Evolutionary conservation across 2,113 vertebrate genomes (phyloP), one percentile per base, ranked within the genome.

Genomic region (Helogale parvula): DNA sequence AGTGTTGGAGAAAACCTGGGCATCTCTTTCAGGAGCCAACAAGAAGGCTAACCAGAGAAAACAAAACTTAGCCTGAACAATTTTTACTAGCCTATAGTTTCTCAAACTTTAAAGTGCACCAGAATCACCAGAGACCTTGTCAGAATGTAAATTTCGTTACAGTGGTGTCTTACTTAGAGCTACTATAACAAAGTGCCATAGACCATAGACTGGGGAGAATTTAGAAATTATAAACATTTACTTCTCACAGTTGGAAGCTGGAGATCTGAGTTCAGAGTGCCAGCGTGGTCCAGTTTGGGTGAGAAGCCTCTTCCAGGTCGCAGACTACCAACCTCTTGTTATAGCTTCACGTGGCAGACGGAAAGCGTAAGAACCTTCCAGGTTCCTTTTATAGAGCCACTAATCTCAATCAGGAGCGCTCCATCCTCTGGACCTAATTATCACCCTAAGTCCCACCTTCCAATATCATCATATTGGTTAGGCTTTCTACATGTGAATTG

Each of bases 1-100:
- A 52, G 2, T 41, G 25, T n/a, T 85, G 12, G 60, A 38, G 13
- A 54, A 87, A 88, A 12, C 2, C 1, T 81, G 25, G 87, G 8
- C 7, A 86, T 68, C n/a, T 81, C 52, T 79, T 80, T 33, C 3
- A 77, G 16, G 9, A 31, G 2, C 5, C 12, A 92, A 79, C 0
- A 35, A 29, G 3, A 77, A 1, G 25, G 63, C 4, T 17, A 90
- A 66, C 29, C 9, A 94, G 65, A 90, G 47, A 15, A 31, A 57
- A 94, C 4, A 80, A 88, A 87, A 94, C 63, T 57, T 17, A 90
- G n/a, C 66, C 12, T 29, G 52, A 89, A 52, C 8, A 68, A 38
- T 95, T 69, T 41, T 81, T 50, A 71, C 7, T 50, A 81, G 27
- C 45, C 7, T 81, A 33, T 7, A 69, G 14, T 82, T 87, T 88